phyloP scores from a whole-genome alignment of 2,888 invertebrate genomes.

The Ormyrus pomaceus region DNA sequence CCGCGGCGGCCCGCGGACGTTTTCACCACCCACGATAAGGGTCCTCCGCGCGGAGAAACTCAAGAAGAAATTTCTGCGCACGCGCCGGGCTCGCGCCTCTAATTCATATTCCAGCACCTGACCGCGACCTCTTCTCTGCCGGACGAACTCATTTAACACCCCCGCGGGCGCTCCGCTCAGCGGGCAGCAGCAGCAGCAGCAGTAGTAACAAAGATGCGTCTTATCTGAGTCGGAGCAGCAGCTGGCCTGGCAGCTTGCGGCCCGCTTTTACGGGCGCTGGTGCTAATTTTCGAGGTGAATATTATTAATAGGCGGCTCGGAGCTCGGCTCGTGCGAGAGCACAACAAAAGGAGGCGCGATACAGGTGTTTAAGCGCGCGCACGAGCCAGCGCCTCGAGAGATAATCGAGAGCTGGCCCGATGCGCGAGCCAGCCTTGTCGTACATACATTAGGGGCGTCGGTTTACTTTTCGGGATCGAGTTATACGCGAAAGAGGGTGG shows the following conservation, averaged over 20 bases:
- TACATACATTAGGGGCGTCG: background rate
- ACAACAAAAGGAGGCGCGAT: conserved; percentile 2
- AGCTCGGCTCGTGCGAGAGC: conserved; percentile 35
- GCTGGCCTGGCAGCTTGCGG: conserved; percentile 35
- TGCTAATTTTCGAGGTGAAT: conserved; percentile 71
- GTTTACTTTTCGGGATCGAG: conserved; percentile 13
- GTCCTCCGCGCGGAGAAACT: background rate
- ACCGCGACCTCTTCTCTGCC: conserved; percentile 66
- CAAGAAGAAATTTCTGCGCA: conserved; percentile 40
- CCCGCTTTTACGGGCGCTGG: conserved; percentile 26
- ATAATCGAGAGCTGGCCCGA: background rate
- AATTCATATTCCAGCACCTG: conserved; percentile 73
- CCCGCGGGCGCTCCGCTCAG: conserved; percentile 68
- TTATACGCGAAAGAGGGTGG: no score
- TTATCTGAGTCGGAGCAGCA: conserved; percentile 4
- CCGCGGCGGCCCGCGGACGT: conserved; percentile 46
- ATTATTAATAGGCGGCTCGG: conserved; percentile 65
- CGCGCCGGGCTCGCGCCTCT: conserved; percentile 45
- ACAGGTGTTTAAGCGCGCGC: conserved; percentile 31
- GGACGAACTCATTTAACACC: conserved; percentile 73
- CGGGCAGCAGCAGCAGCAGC: conserved; percentile 6
- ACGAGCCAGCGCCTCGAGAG: background rate
- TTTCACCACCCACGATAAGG: conserved; percentile 61
- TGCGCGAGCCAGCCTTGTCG: background rate
- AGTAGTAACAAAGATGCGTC: conserved; percentile 45